A percentile compares a stretch with the other conserved stretches of the same genome.
phyloP scores from a whole-genome alignment of 2,888 invertebrate species.

The Poecilus cupreus region DNA sequence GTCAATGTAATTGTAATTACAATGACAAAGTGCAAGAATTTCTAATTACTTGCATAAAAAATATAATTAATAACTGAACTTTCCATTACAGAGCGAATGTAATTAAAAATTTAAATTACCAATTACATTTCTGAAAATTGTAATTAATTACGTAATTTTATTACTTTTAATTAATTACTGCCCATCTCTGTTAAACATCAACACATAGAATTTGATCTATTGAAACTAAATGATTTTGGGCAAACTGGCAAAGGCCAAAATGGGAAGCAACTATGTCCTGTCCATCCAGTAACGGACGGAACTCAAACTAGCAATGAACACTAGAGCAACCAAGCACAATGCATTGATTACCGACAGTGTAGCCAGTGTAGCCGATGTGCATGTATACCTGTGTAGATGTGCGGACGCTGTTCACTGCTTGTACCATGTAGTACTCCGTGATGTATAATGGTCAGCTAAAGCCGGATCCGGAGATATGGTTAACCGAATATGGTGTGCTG shows the following conservation, averaged over 20 bases:
- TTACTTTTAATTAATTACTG: no score
- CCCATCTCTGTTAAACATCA: no score
- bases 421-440: constrained; percentile 1
- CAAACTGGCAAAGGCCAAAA: not conserved
- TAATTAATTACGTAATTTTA: no score
- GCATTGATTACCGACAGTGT: constrained; percentile 12
- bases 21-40: no score
- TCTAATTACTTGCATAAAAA: no score
- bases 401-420: not conserved
- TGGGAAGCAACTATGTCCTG: not conserved
- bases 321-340: constrained; percentile 14
- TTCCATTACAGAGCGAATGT: no score
- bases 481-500: constrained; percentile 21
- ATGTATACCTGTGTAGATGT: not conserved
- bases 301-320: not conserved
- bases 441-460: constrained; percentile 6
- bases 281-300: not conserved
- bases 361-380: not conserved
- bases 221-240: no score
- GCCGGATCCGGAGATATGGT: constrained; percentile 23
- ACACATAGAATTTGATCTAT: no score
- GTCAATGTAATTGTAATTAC: no score
- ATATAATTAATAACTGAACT: no score
- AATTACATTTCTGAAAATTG: no score
- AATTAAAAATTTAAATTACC: no score